Base-by-base conservation (phyloP, 2,113 vertebrate species). In the Chiloscyllium plagiosum region DNA sequence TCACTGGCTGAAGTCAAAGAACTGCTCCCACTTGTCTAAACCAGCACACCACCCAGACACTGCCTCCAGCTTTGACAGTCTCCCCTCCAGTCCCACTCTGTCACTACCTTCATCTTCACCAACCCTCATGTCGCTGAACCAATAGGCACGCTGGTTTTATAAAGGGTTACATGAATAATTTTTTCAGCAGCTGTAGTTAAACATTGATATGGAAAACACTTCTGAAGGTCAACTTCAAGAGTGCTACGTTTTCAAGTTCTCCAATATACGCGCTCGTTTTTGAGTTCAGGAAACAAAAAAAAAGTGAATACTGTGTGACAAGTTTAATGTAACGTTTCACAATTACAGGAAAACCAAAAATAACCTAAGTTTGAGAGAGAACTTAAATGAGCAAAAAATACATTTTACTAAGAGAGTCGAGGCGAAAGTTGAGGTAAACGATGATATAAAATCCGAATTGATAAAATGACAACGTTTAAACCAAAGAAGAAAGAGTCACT, bases 1-100 rank as follows among this genome's bases (percentile, higher is more conserved):
- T 96, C 96, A 95, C 0, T 56, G 50, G 0, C 96, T 68, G 97
- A 95, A 95, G 69, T 72, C 69, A 72, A n/a, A 50, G 61, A n/a
- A 17, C 15, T n/a, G 33, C 65, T 19, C 56, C 56, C 65, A 70
- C 65, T 22, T 72, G 42, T 95, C 94, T 70, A 52, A 66, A 72
- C 42, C 93, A 33, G 8, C 42, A 15, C 42, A 12, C 24, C 42
- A 7, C 42, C 92, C 4, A 19, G 19, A 66, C 17, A 17, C 65
- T 1, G 8, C n/a, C n/a, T 22, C 47, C 89, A 92, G 52, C 37
- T 69, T 17, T 70, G 22, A 68, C 8, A 33, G 7, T 65, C 26
- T 42, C 65, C 15, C 19, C 65, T 19, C 65, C 66, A 70, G 70
- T 50, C 93, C 47, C 56, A 61, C 56, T 61, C 56, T 8, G 4